Evolutionary conservation across 92 coral and sea anemone species (phyloP), one percentile per base, ranked within the genome.

Genomic region (Palythoa grandiflora): DNA sequence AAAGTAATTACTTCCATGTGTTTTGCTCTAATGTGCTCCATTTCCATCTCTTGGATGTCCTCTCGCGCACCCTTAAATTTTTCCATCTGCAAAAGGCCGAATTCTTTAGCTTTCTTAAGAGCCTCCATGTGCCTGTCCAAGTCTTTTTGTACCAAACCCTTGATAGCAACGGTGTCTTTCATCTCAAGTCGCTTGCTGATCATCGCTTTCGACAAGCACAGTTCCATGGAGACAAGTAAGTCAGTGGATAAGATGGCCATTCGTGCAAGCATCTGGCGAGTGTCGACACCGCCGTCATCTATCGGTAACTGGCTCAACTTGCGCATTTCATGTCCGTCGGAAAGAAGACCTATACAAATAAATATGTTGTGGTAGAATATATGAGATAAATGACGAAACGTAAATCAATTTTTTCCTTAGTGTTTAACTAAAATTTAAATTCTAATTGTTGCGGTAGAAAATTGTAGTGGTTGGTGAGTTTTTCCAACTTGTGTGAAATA

Each of bases 201-300:
- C 88, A 74, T 75, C 84, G 90, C 94, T 80, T 92, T 93, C 13
- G 99, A 95, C 79, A 97, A 84, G 73, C 94, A 92, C 35, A 94
- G 89, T 83, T 97, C 99, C 86, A 97, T 93, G 47, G 95, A 93
- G 17, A 94, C 94, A 87, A 97, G 83, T 83, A 97, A 87, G 74
- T 97, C 99, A 44, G 93, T 95, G 79, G 95, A 91, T 21, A 92
- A 85, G 38, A 96, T 96, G 14, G 98, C 99, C 99, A 97, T 95
- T 66, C 96, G 91, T 9, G 97, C 97, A 76, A 97, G 78, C 93
- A 91, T 95, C 73, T 89, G 90, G 66, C 95, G 88, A 3, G 96
- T 91, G 71, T 97, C 98, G 38, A 93, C 95, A 11, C 89, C 91
- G 8, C 94, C 91, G n/a, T 97, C 99, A 52, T 97, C 99, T 76